A percentile compares a stretch with the other conserved stretches of the same genome.
Evolutionary conservation across 2,888 invertebrate species (phyloP).

Genomic region (Sarcophaga carnaria): DNA sequence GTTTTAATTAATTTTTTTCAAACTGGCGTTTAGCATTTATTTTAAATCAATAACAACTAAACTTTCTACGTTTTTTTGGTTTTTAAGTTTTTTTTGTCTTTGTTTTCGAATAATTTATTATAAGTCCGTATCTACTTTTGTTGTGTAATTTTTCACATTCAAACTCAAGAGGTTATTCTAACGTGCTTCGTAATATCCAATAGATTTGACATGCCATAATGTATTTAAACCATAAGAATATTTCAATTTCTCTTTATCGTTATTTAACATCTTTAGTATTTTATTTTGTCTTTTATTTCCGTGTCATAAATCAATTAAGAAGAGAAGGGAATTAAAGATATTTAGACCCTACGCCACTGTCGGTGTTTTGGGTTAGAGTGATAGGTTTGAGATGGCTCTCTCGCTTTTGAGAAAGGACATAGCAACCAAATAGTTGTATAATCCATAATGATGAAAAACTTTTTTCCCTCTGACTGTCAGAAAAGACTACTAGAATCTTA

Average conservation of each 20-base stretch:
- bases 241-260: slow-evolving; percentile 8
- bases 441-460: too few relatives aligned
- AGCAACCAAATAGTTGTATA: too few relatives aligned
- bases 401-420: too few relatives aligned
- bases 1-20: too few relatives aligned
- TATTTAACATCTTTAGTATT: slow-evolving; percentile 4
- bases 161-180: not conserved
- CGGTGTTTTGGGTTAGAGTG: too few relatives aligned
- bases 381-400: too few relatives aligned
- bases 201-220: not conserved
- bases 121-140: not conserved
- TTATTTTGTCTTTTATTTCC: not conserved
- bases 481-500: too few relatives aligned
- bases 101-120: not conserved
- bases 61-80: not conserved
- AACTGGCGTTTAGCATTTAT: not conserved
- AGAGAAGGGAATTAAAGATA: not conserved
- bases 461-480: too few relatives aligned
- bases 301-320: not conserved
- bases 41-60: slow-evolving; percentile 18
- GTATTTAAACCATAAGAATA: not conserved
- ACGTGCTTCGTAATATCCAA: not conserved
- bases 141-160: not conserved
- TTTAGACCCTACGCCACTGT: too few relatives aligned
- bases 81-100: not conserved